Evolutionary conservation across 2,888 invertebrate species (phyloP).

Genomic region (Erpobdella octoculata): DNA sequence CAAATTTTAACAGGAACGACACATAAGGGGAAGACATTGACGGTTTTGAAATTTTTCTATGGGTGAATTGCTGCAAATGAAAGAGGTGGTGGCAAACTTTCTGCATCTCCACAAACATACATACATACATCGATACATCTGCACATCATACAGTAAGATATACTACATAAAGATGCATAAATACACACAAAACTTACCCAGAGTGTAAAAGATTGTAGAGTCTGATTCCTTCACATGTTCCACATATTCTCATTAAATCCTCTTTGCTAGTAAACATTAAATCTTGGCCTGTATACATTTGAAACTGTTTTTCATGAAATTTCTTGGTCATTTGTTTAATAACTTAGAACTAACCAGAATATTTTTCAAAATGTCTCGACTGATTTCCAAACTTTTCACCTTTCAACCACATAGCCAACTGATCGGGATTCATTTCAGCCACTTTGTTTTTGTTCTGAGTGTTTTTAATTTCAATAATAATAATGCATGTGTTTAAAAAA

Average conservation of each 20-base stretch:
- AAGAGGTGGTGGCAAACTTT: too few relatives aligned
- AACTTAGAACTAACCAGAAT: not conserved
- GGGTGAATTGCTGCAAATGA: too few relatives aligned
- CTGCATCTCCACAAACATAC: too few relatives aligned
- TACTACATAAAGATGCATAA: too few relatives aligned
- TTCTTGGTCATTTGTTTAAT: not conserved
- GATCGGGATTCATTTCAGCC: not conserved
- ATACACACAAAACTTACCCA: slow-evolving; percentile 30
- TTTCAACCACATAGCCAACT: not conserved
- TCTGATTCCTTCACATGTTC: slow-evolving; percentile 84
- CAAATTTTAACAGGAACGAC: too few relatives aligned
- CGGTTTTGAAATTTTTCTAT: too few relatives aligned
- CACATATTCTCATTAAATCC: slow-evolving; percentile 87
- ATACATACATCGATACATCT: not conserved
- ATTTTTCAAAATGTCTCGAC: not conserved
- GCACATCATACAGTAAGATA: not conserved
- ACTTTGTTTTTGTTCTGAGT: too few relatives aligned
- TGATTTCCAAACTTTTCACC: not conserved
- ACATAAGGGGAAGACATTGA: too few relatives aligned
- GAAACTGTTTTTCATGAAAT: not conserved
- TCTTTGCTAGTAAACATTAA: slow-evolving; percentile 78
- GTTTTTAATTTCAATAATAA: too few relatives aligned
- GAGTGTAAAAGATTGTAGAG: slow-evolving; percentile 62
- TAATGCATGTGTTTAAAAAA: too few relatives aligned
- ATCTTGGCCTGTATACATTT: slow-evolving; percentile 59